A percentile compares a stretch with the other conserved stretches of the same genome.
phyloP scores from a whole-genome alignment of 2,888 invertebrate species.

The Dynastes maya region DNA sequence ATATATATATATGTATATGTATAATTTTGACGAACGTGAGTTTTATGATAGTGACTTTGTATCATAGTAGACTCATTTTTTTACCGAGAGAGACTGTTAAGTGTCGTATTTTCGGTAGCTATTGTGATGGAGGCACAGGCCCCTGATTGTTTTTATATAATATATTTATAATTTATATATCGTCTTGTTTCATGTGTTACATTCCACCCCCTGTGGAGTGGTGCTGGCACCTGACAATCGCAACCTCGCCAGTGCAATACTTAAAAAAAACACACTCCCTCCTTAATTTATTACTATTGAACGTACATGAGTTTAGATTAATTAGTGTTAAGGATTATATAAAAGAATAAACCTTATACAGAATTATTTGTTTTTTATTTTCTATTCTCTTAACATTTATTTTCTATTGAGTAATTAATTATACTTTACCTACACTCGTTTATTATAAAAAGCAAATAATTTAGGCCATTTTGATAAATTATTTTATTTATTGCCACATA shows the following conservation, averaged over 20 bases:
- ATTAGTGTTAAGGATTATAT: slow-evolving; percentile 62
- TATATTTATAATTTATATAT: slow-evolving; percentile 70
- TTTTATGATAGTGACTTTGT: slow-evolving; percentile 66
- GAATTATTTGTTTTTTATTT: slow-evolving; percentile 58
- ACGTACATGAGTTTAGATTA: slow-evolving; percentile 55
- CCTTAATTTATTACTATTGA: slow-evolving; percentile 62
- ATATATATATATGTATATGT: slow-evolving; percentile 30
- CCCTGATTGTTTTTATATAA: slow-evolving; percentile 68
- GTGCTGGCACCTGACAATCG: slow-evolving; percentile 68
- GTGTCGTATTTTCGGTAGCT: slow-evolving; percentile 68
- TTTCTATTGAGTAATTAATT: slow-evolving; percentile 34
- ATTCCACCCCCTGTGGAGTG: slow-evolving; percentile 66
- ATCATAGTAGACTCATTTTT: slow-evolving; percentile 65
- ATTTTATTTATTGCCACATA: background rate
- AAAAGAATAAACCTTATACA: slow-evolving; percentile 61
- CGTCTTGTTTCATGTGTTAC: slow-evolving; percentile 65
- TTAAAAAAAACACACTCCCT: slow-evolving; percentile 63
- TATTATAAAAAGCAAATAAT: slow-evolving; percentile 46
- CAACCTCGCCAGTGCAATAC: slow-evolving; percentile 69
- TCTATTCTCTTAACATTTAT: slow-evolving; percentile 52
- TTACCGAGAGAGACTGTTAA: slow-evolving; percentile 65
- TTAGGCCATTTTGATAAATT: slow-evolving; percentile 19
- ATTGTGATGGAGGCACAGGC: slow-evolving; percentile 67
- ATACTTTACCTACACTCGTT: background rate
- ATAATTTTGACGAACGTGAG: slow-evolving; percentile 54